Conservation (phyloP, 2,888 invertebrate species). For the Notodonta dromedarius region DNA sequence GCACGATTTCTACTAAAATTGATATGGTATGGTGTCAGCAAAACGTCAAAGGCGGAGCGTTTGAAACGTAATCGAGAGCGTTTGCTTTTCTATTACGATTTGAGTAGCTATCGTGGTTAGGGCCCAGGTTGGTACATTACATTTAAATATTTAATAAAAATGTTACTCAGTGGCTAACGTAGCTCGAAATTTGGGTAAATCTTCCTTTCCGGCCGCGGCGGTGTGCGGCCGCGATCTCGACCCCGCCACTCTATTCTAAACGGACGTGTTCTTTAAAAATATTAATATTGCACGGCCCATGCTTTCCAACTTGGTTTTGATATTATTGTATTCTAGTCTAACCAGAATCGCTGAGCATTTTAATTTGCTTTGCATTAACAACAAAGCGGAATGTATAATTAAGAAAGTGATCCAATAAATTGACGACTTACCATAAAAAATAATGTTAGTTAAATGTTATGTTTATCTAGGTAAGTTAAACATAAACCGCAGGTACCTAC, state of each 20-base stretch:
- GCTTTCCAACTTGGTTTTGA: conserved; percentile 36
- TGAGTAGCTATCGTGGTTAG: too few relatives aligned
- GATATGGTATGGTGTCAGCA: too few relatives aligned
- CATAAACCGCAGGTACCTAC: too few relatives aligned
- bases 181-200: conserved; percentile 61
- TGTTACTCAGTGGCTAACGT: conserved; percentile 56
- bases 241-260: conserved; percentile 55
- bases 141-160: conserved; percentile 56
- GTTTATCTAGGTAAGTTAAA: too few relatives aligned
- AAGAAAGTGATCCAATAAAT: too few relatives aligned
- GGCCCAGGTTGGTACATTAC: conserved; percentile 37
- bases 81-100: too few relatives aligned
- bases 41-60: too few relatives aligned
- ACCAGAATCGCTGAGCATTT: background rate
- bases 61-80: too few relatives aligned
- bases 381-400: too few relatives aligned
- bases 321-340: conserved; percentile 27
- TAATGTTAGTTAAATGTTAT: too few relatives aligned
- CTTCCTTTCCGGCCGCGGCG: conserved; percentile 70
- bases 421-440: too few relatives aligned
- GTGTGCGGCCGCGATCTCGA: conserved; percentile 41
- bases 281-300: conserved; percentile 46
- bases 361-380: background rate
- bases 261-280: conserved; percentile 52
- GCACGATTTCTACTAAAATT: too few relatives aligned